phyloP scores from a whole-genome alignment of 2,113 vertebrate species.

The Glaucomys volans region DNA sequence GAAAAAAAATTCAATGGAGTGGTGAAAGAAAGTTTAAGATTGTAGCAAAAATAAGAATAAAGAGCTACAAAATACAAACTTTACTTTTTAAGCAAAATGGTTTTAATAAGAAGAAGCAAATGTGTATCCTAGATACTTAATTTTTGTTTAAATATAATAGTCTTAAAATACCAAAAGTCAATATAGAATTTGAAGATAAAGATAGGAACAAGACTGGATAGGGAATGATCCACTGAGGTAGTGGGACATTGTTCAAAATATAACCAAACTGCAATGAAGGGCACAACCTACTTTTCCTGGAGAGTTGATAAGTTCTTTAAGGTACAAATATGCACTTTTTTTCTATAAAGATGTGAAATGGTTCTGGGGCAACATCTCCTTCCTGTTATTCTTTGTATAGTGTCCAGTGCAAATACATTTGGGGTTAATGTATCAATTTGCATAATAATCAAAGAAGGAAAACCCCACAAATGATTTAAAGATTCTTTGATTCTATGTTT shows the following conservation, averaged over 20 bases:
- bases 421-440: neutral
- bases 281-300: neutral
- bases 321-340: neutral
- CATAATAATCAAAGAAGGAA: neutral
- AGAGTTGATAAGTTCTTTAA: neutral
- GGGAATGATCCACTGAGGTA: neutral
- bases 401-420: neutral
- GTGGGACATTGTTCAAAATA: neutral
- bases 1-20: neutral
- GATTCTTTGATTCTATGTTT: neutral
- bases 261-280: neutral
- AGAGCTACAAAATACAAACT: neutral
- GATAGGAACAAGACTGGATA: neutral
- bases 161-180: neutral
- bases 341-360: neutral
- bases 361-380: accelerated
- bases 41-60: neutral
- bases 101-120: neutral
- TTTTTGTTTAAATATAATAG: neutral
- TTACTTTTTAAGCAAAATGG: neutral
- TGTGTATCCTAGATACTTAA: neutral
- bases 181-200: neutral
- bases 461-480: neutral
- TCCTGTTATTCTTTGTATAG: neutral
- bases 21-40: neutral